Evolutionary conservation across 2,888 invertebrate species (phyloP).

Genomic region (Torymus auratus): DNA sequence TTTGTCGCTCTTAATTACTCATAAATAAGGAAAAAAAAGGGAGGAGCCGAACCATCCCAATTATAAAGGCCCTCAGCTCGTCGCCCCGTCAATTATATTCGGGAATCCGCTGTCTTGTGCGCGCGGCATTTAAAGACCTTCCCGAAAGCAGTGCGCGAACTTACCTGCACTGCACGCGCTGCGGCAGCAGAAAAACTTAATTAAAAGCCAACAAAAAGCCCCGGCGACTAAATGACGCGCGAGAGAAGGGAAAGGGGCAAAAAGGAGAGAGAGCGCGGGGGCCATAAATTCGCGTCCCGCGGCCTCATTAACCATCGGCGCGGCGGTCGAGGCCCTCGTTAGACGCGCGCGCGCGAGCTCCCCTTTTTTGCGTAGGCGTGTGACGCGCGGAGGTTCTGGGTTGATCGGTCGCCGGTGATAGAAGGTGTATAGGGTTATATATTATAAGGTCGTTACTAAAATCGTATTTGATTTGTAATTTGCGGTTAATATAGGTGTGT

Average conservation of each 20-base stretch:
- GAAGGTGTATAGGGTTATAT: no score
- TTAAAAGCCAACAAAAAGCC: conserved; percentile 37
- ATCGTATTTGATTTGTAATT: no score
- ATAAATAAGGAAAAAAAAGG: neutral
- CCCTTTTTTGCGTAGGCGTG: conserved; percentile 12
- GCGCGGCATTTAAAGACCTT: neutral
- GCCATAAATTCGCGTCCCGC: conserved; percentile 42
- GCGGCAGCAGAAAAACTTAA: conserved; percentile 39
- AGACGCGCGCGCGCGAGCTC: neutral
- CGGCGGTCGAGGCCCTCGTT: conserved; percentile 18
- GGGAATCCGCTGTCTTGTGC: neutral
- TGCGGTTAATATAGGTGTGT: no score
- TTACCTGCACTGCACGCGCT: neutral
- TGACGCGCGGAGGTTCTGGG: neutral
- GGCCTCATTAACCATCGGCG: conserved; percentile 42
- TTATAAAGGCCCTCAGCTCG: neutral
- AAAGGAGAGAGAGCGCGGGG: neutral
- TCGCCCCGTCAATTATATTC: conserved; percentile 20
- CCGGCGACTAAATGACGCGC: conserved; percentile 30
- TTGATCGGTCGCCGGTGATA: neutral
- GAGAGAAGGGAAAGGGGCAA: neutral
- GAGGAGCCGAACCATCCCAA: conserved; percentile 6
- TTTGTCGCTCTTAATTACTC: conserved; percentile 37
- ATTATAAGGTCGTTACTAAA: no score
- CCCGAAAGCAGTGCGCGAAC: neutral